Percentiles rank a stretch among this genome's conserved stretches.
These are phyloP conservation scores for Endotricha flammealis DNA, from an alignment of 2,888 invertebrate genomes.

Conservation along the genomic window DNA sequence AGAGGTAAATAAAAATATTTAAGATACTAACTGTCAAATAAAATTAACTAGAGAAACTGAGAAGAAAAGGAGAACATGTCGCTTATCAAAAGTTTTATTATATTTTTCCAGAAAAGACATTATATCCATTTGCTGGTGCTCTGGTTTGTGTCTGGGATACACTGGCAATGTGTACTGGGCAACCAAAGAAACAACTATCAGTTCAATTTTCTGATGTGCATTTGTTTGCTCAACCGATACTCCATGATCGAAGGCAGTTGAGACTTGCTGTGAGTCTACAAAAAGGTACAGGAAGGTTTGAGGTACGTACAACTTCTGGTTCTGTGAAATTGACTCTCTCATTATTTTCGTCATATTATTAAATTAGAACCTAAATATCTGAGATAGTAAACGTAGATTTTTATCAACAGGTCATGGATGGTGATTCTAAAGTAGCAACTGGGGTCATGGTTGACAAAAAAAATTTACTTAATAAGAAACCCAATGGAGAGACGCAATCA, in stretches of 20 bases:
- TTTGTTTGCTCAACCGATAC: constrained; percentile 79
- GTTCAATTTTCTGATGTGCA: constrained; percentile 83
- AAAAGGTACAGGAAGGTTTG: constrained; percentile 79
- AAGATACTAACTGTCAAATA: too few relatives aligned
- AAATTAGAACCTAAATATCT: too few relatives aligned
- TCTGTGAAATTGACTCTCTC: too few relatives aligned
- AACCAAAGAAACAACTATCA: constrained; percentile 78
- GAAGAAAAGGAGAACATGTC: too few relatives aligned
- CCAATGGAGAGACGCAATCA: constrained; percentile 1
- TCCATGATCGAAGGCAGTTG: constrained; percentile 67
- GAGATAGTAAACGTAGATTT: too few relatives aligned
- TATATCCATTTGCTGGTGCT: constrained; percentile 88
- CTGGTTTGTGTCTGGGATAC: constrained; percentile 85
- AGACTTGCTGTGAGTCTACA: constrained; percentile 77
- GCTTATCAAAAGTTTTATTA: not conserved
- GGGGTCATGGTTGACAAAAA: constrained; percentile 25
- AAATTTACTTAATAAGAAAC: not conserved
- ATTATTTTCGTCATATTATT: too few relatives aligned
- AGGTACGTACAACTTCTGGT: constrained; percentile 42
- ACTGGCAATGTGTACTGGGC: constrained; percentile 75
- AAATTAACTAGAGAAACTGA: too few relatives aligned
- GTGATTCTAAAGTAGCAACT: constrained; percentile 30
- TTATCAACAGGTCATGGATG: constrained; percentile 31
- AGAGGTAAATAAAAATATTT: constrained; percentile 30
- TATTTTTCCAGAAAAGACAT: constrained; percentile 70